Conservation (phyloP, 2,113 vertebrate species). For the Neoarius graeffei region DNA sequence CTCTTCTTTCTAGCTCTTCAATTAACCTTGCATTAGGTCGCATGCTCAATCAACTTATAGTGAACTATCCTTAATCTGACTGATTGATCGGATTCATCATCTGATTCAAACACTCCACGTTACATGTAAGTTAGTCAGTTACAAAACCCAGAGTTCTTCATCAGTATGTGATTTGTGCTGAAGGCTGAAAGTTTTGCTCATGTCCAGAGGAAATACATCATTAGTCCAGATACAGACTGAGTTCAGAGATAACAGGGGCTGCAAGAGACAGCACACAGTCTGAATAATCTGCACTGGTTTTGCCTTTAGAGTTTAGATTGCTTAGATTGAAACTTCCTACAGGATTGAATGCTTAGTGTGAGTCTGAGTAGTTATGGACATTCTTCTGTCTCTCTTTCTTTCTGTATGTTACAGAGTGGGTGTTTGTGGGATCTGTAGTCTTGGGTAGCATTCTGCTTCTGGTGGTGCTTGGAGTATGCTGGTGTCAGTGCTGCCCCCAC, state of each 20-base stretch:
- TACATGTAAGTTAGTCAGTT: not conserved
- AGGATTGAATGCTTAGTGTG: not conserved
- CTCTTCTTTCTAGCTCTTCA: not conserved
- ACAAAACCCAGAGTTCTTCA: not conserved
- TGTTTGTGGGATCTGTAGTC: constrained; percentile 88
- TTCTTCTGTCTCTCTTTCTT: not conserved
- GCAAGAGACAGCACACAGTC: constrained; percentile 50
- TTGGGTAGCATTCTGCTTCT: constrained; percentile 85
- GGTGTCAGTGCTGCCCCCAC: constrained; percentile 98
- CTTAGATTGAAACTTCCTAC: constrained; percentile 14
- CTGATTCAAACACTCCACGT: not conserved
- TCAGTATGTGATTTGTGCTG: constrained; percentile 28
- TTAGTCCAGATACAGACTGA: constrained; percentile 46
- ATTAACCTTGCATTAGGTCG: not conserved
- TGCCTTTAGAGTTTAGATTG: not conserved
- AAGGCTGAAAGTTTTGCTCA: constrained; percentile 31
- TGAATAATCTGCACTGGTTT: constrained; percentile 29
- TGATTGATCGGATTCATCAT: not conserved
- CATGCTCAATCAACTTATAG: not conserved
- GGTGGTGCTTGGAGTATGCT: constrained; percentile 91
- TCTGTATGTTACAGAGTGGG: constrained; percentile 83
- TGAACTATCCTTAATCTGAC: not conserved
- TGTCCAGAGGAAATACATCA: constrained; percentile 63
- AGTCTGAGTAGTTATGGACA: not conserved
- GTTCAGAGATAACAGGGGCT: constrained; percentile 50